A percentile compares a stretch with the other conserved stretches of the same genome.
Evolutionary conservation across 2,113 vertebrate genomes (phyloP).

Genomic region (Morone chrysops): DNA sequence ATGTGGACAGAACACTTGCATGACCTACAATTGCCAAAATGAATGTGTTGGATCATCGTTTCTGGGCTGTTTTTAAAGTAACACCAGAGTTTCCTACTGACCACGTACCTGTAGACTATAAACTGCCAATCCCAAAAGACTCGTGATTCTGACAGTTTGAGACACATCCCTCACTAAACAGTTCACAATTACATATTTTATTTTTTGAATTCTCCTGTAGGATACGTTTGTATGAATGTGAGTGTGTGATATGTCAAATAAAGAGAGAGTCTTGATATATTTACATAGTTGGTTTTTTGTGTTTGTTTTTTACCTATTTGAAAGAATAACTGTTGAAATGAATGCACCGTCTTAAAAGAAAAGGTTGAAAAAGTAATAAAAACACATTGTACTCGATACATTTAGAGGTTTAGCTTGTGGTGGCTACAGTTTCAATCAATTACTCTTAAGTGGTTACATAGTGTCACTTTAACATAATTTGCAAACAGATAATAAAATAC

Average conservation of each 20-base stretch:
- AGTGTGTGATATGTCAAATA: slow-evolving; percentile 60
- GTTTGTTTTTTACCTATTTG: background rate
- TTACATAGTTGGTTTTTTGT: background rate
- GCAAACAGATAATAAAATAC: too few relatives aligned
- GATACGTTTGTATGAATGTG: slow-evolving; percentile 24
- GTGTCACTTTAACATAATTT: too few relatives aligned
- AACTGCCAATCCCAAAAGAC: slow-evolving; percentile 10
- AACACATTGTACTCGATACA: too few relatives aligned
- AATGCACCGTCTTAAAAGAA: too few relatives aligned
- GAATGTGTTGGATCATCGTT: background rate
- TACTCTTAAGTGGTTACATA: too few relatives aligned
- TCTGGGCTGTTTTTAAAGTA: background rate
- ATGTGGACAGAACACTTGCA: background rate
- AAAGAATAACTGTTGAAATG: background rate
- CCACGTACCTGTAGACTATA: background rate
- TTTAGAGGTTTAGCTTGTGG: background rate
- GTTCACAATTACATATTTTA: slow-evolving; percentile 36
- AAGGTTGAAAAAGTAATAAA: too few relatives aligned
- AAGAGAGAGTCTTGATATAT: slow-evolving; percentile 64
- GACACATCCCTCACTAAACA: background rate
- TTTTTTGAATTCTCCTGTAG: slow-evolving; percentile 63
- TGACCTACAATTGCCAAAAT: slow-evolving; percentile 46
- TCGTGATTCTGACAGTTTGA: background rate
- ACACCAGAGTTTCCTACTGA: background rate
- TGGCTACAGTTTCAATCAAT: background rate